Percentiles rank a stretch among this genome's conserved stretches.
Conservation (phyloP, 2,113 vertebrate genomes). For the Lipophrys pholis region DNA sequence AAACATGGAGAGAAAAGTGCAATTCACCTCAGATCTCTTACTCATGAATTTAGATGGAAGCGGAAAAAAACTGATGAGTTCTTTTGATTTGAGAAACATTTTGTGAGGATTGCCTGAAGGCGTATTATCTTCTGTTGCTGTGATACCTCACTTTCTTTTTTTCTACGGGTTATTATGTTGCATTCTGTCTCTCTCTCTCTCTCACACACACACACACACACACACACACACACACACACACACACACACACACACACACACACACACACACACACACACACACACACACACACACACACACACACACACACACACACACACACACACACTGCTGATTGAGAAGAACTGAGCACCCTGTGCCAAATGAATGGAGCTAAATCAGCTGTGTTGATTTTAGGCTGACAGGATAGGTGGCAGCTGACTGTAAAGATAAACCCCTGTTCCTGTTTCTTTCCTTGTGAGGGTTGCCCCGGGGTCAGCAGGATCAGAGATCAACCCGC, state of each 20-base stretch:
- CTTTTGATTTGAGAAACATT: conserved; percentile 49
- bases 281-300: too few relatives aligned
- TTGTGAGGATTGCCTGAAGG: conserved; percentile 21
- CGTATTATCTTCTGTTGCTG: conserved; percentile 14
- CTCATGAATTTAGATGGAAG: conserved; percentile 81
- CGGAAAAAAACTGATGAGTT: conserved; percentile 31
- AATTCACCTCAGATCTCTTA: conserved; percentile 70
- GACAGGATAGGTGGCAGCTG: conserved; percentile 61
- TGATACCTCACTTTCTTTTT: conserved; percentile 7
- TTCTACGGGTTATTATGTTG: background rate
- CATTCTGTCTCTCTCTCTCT: too few relatives aligned
- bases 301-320: background rate
- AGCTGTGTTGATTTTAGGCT: conserved; percentile 63
- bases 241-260: too few relatives aligned
- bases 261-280: too few relatives aligned
- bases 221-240: too few relatives aligned
- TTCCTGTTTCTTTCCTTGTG: conserved; percentile 50
- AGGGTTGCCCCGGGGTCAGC: conserved; percentile 42
- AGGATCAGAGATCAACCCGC: conserved; percentile 64
- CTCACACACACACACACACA: too few relatives aligned
- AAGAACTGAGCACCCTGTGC: conserved; percentile 22
- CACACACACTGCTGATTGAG: conserved; percentile 18
- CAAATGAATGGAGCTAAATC: conserved; percentile 53
- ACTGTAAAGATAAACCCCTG: conserved; percentile 70
- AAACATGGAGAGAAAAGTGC: conserved; percentile 74